phyloP scores from a whole-genome alignment of 1,140 invertebrate genomes.

The Lutraria rhynchaena region DNA sequence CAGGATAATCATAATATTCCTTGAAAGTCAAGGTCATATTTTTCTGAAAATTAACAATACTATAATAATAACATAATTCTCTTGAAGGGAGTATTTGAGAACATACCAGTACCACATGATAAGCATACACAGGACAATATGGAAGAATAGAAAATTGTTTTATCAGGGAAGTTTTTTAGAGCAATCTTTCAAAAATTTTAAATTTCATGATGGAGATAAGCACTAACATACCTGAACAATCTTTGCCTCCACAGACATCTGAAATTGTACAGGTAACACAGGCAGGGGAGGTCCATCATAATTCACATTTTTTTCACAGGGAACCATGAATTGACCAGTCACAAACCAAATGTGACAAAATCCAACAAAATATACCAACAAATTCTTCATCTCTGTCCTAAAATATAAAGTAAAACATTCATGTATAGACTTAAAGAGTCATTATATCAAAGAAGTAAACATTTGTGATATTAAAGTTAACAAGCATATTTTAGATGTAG shows the following conservation, averaged over 20 bases:
- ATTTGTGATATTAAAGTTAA: too few species aligned
- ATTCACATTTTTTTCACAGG: neutral
- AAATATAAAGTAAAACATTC: too few species aligned
- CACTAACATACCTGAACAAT: conserved; percentile 42
- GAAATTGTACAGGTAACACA: conserved; percentile 33
- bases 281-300: conserved; percentile 25
- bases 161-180: too few species aligned
- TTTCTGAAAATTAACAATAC: conserved; percentile 23
- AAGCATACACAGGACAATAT: neutral
- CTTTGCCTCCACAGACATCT: conserved; percentile 28
- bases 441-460: too few species aligned
- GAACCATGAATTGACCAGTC: neutral
- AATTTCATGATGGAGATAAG: too few species aligned
- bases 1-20: conserved; percentile 27
- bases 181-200: too few species aligned
- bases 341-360: too few species aligned
- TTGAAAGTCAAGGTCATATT: neutral
- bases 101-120: neutral
- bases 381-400: too few species aligned
- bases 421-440: too few species aligned
- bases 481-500: too few species aligned
- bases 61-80: neutral
- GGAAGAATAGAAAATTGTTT: neutral
- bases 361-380: too few species aligned
- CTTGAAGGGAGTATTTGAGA: neutral